phyloP scores from a whole-genome alignment of 2,888 invertebrate species.

The Sarcophaga variegata region DNA sequence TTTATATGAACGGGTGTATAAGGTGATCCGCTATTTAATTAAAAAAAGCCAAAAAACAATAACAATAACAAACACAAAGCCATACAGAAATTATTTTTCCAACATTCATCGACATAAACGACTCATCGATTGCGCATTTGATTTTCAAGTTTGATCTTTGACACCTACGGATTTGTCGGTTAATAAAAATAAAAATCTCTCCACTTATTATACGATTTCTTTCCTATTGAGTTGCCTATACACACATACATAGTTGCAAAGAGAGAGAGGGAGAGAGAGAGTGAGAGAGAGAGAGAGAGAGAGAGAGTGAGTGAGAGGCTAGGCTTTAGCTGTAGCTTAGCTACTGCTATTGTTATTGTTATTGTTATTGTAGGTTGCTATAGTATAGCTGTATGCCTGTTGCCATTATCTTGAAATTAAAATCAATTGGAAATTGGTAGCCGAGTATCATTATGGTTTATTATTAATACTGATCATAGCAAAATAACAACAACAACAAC shows the following conservation, averaged over 20 bases:
- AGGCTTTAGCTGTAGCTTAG: neutral
- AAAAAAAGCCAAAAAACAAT: conserved; percentile 39
- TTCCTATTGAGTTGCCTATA: neutral
- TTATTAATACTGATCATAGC: conserved; percentile 39
- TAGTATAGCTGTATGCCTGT: neutral
- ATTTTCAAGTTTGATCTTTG: conserved; percentile 64
- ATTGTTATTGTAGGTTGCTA: conserved; percentile 12
- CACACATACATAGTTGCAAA: no score
- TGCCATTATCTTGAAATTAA: conserved; percentile 46
- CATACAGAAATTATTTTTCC: no score
- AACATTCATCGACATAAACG: neutral
- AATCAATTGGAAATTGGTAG: conserved; percentile 59
- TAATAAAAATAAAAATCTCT: conserved; percentile 47
- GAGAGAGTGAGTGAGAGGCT: neutral
- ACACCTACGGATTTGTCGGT: conserved; percentile 66
- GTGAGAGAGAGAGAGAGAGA: no score
- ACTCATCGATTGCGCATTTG: conserved; percentile 3
- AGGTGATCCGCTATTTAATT: conserved; percentile 67
- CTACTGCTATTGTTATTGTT: neutral
- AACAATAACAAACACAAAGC: neutral
- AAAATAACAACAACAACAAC: neutral
- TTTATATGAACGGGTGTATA: conserved; percentile 22
- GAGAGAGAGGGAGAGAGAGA: no score
- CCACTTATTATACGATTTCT: neutral
- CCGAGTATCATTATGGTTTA: conserved; percentile 8